These are phyloP conservation scores for Venustaconcha ellipsiformis DNA, from an alignment of 1,140 invertebrate species.

Conservation along the genomic window DNA sequence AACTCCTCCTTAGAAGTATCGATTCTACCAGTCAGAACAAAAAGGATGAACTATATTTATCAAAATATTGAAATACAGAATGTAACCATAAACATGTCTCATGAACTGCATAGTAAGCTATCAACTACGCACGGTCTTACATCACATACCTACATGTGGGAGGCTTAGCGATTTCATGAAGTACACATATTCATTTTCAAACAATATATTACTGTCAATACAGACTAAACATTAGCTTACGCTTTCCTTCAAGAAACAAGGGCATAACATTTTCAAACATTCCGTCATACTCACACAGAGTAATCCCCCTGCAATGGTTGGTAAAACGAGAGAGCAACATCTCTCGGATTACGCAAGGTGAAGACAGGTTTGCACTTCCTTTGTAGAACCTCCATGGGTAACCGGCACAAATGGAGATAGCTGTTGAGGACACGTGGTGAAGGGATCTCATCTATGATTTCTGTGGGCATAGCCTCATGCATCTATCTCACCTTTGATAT, in stretches of 20 bases:
- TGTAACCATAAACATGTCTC: too few relatives aligned
- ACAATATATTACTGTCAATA: background rate
- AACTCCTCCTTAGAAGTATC: too few relatives aligned
- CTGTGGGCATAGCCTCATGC: slow-evolving; percentile 23
- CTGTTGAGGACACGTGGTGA: slow-evolving; percentile 40
- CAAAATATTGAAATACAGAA: too few relatives aligned
- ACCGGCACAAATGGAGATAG: slow-evolving; percentile 18
- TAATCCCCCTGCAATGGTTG: slow-evolving; percentile 16
- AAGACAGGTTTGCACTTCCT: slow-evolving; percentile 34
- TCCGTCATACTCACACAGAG: slow-evolving; percentile 8
- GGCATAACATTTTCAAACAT: slow-evolving; percentile 3
- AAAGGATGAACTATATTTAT: too few relatives aligned
- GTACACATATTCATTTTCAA: background rate
- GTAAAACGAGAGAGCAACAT: slow-evolving; percentile 41
- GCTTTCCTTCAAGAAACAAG: slow-evolving; percentile 11
- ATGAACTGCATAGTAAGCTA: too few relatives aligned
- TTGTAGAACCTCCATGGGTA: slow-evolving; percentile 17
- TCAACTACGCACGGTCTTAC: too few relatives aligned
- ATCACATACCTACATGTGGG: too few relatives aligned
- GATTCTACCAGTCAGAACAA: too few relatives aligned
- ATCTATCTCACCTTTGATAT: slow-evolving; percentile 18
- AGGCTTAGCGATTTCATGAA: too few relatives aligned
- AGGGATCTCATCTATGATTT: slow-evolving; percentile 13
- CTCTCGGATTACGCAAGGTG: slow-evolving; percentile 39
- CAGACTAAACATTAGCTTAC: slow-evolving; percentile 6